Evolutionary conservation across 2,113 vertebrate genomes (phyloP).

Genomic region (Hemiscyllium ocellatum): DNA sequence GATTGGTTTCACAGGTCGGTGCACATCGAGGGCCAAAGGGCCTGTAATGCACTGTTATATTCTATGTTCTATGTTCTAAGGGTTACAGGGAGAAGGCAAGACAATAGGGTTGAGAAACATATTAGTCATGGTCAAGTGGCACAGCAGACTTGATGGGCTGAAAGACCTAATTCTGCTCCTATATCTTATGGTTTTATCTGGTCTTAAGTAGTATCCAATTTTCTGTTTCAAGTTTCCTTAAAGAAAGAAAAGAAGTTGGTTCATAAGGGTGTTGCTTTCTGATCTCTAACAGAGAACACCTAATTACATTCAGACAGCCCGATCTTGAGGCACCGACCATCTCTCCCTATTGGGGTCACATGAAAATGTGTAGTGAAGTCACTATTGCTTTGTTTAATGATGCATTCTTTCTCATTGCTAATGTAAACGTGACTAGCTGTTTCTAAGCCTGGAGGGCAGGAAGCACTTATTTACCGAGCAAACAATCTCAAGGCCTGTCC

Average conservation of each 20-base stretch:
- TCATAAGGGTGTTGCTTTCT: neutral
- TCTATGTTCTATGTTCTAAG: no score
- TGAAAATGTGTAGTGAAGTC: neutral
- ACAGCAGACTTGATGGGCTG: no score
- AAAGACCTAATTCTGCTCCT: no score
- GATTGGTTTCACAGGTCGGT: no score
- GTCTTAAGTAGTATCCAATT: neutral
- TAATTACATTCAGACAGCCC: neutral
- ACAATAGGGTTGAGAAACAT: no score
- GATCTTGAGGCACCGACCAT: neutral
- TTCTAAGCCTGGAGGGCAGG: neutral
- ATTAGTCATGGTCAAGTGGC: no score
- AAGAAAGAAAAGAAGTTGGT: neutral
- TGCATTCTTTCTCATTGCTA: neutral
- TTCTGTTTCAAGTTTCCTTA: neutral
- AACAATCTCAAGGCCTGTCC: conserved; percentile 26
- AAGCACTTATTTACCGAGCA: neutral
- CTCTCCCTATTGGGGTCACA: neutral
- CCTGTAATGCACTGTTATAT: no score
- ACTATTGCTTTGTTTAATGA: neutral
- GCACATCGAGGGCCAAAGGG: no score
- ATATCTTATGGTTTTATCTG: neutral
- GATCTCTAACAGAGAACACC: neutral
- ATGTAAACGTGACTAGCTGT: neutral
- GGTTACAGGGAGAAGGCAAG: no score